These are phyloP conservation scores for human DNA, from an alignment of 2,113 vertebrate species.

Conservation along the genomic window GRCh38 chr17:48217001-48217500, in stretches of 20 bases:
- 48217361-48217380: neutral
- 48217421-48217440: too few relatives aligned
- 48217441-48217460: too few relatives aligned
- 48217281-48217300: neutral
- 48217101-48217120: slow-evolving; percentile 29
- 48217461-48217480: too few relatives aligned
- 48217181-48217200: neutral
- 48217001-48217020: neutral
- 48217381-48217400: neutral
- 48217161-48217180: neutral
- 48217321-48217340: neutral
- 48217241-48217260: neutral
- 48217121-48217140: neutral
- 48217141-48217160: neutral
- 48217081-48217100: slow-evolving; percentile 34
- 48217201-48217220: slow-evolving; percentile 18
- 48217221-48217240: neutral
- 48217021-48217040: neutral
- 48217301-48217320: neutral
- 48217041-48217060: neutral
- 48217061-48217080: slow-evolving; percentile 1
- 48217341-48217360: neutral
- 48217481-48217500: too few relatives aligned
- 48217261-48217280: neutral
- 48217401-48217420: neutral